Evolutionary conservation across 2,113 vertebrate genomes (phyloP).

Genomic region (Grammomys surdaster): DNA sequence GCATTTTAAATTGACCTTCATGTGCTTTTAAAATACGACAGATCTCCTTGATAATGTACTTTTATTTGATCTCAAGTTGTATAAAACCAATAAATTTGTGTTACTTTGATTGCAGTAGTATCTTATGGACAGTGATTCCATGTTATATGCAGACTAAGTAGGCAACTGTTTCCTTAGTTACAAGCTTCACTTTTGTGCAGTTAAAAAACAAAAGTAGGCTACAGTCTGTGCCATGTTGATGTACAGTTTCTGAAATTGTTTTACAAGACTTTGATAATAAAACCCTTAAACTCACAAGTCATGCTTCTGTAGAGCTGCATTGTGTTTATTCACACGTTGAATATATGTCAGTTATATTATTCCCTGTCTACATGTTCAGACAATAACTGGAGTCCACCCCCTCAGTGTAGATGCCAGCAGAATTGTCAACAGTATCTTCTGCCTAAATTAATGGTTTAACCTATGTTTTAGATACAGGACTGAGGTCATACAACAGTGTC

Average conservation of each 20-base stretch:
- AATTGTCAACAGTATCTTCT: constrained; percentile 53
- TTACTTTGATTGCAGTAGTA: constrained; percentile 87
- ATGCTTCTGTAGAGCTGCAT: constrained; percentile 78
- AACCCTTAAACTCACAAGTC: constrained; percentile 88
- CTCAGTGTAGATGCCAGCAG: neutral
- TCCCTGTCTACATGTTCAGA: neutral
- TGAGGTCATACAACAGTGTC: constrained; percentile 11
- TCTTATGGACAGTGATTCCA: constrained; percentile 87
- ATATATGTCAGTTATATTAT: constrained; percentile 71
- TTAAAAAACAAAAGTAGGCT: constrained; percentile 88
- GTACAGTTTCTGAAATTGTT: constrained; percentile 94
- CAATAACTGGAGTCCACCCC: neutral
- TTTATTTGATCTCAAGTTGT: constrained; percentile 90
- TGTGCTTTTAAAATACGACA: constrained; percentile 86
- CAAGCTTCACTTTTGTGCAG: constrained; percentile 89
- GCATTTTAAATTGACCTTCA: constrained; percentile 87
- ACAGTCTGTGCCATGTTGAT: constrained; percentile 91
- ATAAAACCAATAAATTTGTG: constrained; percentile 87
- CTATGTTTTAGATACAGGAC: constrained; percentile 28
- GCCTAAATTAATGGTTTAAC: neutral
- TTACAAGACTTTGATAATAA: constrained; percentile 98
- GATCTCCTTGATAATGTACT: constrained; percentile 88
- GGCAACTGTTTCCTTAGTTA: constrained; percentile 86
- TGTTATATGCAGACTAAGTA: constrained; percentile 89
- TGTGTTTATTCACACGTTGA: constrained; percentile 80